These are phyloP conservation scores for Vespertilio murinus DNA, from an alignment of 2,797 vertebrate genomes.

Conservation along the genomic window DNA sequence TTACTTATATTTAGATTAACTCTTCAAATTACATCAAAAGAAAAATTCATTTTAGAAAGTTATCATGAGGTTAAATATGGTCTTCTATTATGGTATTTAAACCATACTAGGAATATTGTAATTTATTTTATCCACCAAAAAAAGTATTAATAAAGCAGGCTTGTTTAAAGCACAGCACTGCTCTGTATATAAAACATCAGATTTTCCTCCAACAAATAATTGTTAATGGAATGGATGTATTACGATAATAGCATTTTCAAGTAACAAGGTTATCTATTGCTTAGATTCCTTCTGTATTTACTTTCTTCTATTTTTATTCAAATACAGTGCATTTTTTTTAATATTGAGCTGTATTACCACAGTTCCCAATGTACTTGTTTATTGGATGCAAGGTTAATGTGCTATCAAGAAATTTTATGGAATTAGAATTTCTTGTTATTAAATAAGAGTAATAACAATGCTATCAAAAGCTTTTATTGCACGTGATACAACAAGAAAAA, in stretches of 20 bases:
- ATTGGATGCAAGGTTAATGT: conserved; percentile 73
- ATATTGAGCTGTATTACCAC: not conserved
- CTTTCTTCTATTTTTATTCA: conserved; percentile 50
- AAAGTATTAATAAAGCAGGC: not conserved
- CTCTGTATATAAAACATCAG: conserved; percentile 29
- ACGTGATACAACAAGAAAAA: conserved; percentile 31
- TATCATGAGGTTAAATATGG: not conserved
- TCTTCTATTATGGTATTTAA: not conserved
- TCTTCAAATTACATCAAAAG: not conserved
- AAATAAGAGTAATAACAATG: conserved; percentile 55
- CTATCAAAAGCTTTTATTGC: conserved; percentile 41
- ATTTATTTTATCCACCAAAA: conserved; percentile 24
- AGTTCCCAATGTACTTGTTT: conserved; percentile 65
- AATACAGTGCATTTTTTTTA: conserved; percentile 40
- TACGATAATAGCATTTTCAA: conserved; percentile 48
- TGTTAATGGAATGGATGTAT: conserved; percentile 21
- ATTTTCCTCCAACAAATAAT: conserved; percentile 10
- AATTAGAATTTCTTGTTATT: conserved; percentile 70
- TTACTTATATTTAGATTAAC: not conserved
- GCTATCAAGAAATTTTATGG: conserved; percentile 52
- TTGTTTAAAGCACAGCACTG: conserved; percentile 27
- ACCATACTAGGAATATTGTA: not conserved
- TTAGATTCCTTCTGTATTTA: conserved; percentile 24
- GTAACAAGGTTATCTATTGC: conserved; percentile 48
- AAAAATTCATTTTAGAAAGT: conserved; percentile 31